phyloP scores from a whole-genome alignment of 2,888 invertebrate species.

The Linnaemya vulpina region DNA sequence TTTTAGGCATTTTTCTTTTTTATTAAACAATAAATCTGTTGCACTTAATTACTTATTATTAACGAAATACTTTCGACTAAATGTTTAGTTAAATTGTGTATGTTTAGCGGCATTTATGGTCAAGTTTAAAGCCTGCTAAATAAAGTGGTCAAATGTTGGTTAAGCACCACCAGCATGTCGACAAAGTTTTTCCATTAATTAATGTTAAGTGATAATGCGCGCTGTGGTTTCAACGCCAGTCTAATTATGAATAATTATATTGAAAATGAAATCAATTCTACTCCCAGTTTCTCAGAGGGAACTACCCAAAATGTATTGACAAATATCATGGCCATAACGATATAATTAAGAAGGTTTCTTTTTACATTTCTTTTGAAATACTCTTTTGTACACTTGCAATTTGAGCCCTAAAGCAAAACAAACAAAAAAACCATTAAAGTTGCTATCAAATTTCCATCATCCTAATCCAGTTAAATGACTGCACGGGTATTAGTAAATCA shows the following conservation, averaged over 20 bases:
- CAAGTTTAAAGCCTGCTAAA: background rate
- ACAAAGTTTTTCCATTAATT: conserved; percentile 1
- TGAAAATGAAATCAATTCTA: background rate
- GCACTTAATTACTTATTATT: background rate
- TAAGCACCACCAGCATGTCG: background rate
- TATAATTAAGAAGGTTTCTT: too few relatives aligned
- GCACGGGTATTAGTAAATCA: conserved; percentile 7
- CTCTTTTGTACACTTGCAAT: too few relatives aligned
- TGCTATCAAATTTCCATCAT: background rate
- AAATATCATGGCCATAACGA: too few relatives aligned
- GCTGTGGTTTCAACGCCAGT: background rate
- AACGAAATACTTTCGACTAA: background rate
- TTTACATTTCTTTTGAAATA: too few relatives aligned
- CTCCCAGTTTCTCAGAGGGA: too few relatives aligned
- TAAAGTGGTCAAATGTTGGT: conserved; percentile 5
- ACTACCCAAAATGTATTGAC: too few relatives aligned
- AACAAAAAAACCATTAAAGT: too few relatives aligned
- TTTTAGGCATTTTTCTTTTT: background rate
- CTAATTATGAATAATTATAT: conserved; percentile 7
- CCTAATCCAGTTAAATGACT: conserved; percentile 2
- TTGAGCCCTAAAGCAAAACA: too few relatives aligned
- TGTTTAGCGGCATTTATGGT: background rate
- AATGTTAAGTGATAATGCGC: conserved; percentile 8
- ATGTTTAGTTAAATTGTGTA: conserved; percentile 9
- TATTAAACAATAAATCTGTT: background rate